A percentile compares a stretch with the other conserved stretches of the same genome.
These are phyloP conservation scores for Dicyrtoma fusca DNA, from an alignment of 2,888 invertebrate genomes.

Conservation along the genomic window DNA sequence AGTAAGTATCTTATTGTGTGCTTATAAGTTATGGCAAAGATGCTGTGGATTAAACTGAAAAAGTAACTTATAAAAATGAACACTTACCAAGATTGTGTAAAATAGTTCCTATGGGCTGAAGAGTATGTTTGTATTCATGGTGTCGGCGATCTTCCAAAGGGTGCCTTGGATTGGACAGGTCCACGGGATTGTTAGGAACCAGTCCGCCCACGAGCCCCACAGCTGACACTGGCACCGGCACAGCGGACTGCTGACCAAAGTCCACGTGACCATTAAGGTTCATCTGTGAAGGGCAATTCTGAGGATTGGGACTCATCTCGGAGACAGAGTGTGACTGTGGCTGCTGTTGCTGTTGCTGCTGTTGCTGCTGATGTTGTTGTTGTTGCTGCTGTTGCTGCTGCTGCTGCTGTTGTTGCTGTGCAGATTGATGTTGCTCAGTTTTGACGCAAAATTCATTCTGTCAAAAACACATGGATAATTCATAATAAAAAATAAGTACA, in stretches of 20 bases:
- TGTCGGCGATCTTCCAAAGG: constrained; percentile 51
- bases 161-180: constrained; percentile 53
- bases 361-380: constrained; percentile 42
- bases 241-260: constrained; percentile 50
- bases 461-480: constrained; percentile 22
- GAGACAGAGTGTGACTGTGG: constrained; percentile 11
- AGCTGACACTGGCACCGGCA: constrained; percentile 49
- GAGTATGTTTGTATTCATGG: constrained; percentile 46
- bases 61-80: too few relatives aligned
- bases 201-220: constrained; percentile 42
- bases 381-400: constrained; percentile 43
- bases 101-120: constrained; percentile 56
- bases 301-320: constrained; percentile 49
- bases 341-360: constrained; percentile 36
- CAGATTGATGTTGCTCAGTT: constrained; percentile 47
- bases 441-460: constrained; percentile 52
- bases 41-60: background rate
- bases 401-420: constrained; percentile 47
- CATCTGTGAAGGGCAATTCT: constrained; percentile 44
- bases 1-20: too few relatives aligned
- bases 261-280: constrained; percentile 48
- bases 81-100: constrained; percentile 56
- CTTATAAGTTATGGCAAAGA: too few relatives aligned
- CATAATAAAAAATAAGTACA: background rate
- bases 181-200: constrained; percentile 54